A percentile compares a stretch with the other conserved stretches of the same genome.
phyloP scores from a whole-genome alignment of 2,797 vertebrate species.

The Mormyrus proboscirostris region DNA sequence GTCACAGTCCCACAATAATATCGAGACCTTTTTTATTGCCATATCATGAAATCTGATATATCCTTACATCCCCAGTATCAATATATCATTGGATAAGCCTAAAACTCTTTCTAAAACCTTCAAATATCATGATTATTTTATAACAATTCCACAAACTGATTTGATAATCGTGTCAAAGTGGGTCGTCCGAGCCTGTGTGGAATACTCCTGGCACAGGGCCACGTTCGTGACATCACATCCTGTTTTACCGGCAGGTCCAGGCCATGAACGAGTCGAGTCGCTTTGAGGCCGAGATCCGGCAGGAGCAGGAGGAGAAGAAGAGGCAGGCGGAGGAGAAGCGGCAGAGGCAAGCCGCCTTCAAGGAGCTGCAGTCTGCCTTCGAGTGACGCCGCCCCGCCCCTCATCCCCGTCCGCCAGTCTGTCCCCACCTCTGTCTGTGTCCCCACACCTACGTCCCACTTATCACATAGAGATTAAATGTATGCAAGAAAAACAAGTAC shows the following conservation, averaged over 20 bases:
- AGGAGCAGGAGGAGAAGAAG: conserved; percentile 87
- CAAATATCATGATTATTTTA: not conserved
- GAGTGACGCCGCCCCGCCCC: conserved; percentile 48
- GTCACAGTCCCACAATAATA: not conserved
- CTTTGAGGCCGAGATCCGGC: conserved; percentile 87
- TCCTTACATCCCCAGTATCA: not conserved
- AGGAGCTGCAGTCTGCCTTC: conserved; percentile 81
- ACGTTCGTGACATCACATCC: not conserved
- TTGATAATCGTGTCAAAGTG: not conserved
- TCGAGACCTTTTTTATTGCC: not conserved
- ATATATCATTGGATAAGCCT: not conserved
- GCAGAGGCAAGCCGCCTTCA: conserved; percentile 82
- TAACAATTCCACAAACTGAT: not conserved
- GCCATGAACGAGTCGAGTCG: conserved; percentile 78
- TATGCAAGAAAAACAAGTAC: conserved; percentile 1
- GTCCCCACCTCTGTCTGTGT: conserved; percentile 13
- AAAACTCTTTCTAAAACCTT: not conserved
- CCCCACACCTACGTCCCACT: conserved; percentile 12
- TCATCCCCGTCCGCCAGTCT: conserved; percentile 16
- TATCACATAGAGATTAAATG: conserved; percentile 34
- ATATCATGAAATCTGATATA: not conserved
- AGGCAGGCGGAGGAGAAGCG: conserved; percentile 82
- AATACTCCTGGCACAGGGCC: not conserved
- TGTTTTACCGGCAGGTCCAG: conserved; percentile 62
- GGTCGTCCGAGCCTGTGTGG: not conserved